Base-by-base conservation (phyloP, 2,797 vertebrate genomes). In the Sphaeramia orbicularis region DNA sequence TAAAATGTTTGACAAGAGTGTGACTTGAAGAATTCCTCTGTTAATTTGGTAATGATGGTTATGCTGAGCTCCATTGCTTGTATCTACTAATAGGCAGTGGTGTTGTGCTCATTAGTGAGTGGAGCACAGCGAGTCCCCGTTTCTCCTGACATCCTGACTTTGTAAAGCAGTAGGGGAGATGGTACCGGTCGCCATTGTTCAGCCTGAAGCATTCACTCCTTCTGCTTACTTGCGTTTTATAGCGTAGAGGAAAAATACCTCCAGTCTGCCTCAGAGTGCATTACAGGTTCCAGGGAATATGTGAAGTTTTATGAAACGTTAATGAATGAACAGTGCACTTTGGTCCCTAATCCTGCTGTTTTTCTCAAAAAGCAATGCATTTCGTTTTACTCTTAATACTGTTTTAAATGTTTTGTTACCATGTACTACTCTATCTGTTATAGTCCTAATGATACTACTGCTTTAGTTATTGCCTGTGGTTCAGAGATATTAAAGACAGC, bases 111-210 rank as follows among this genome's bases (percentile, higher is more conserved):
- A 84, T 92, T 91, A 88, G 76, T 27, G 70, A 76, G 55, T 50
- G 48, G 24, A 77, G 76, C 47, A 59, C 77, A 81, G 71, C 47
- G 14, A 67, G 82, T 73, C 67, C 68, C 52, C 62, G 27, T 71
- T 51, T 74, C 80, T 62, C 71, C 67, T 76, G 83, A 85, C 81
- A 86, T 87, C 83, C 82, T 73, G 77, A 78, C 81, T 83, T 80
- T 88, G 86, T 92, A 90, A 93, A 92, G 71, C 87, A 88, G 90
- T 77, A 55, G 83, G 89, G 77, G 87, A 84, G 83, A 61, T 69
- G 70, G 51, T 70, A 80, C 73, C 64, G 51, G 69, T 48, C 76
- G 61, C 74, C 70, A 76, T 75, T 55, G 41, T 68, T 80, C 71
- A 75, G 78, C 77, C 66, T 55, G 45, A 72, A 77, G 78, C 80